Conservation (phyloP, 2,888 invertebrate genomes). For the Polia nebulosa region DNA sequence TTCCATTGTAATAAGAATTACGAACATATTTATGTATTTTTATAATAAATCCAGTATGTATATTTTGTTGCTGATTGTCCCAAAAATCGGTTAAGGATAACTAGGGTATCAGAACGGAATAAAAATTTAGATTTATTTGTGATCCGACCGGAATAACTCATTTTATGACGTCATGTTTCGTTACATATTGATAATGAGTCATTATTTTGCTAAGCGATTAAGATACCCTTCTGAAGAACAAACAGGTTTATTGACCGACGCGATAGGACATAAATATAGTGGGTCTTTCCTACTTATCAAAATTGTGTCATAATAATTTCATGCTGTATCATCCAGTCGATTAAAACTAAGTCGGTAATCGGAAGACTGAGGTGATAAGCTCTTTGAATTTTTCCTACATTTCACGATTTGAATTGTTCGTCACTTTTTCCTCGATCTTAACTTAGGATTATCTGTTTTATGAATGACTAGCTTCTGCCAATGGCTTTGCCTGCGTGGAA, state of each 20-base stretch:
- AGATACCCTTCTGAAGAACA: background rate
- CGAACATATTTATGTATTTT: too few relatives aligned
- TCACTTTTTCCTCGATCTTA: background rate
- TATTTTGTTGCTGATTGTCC: too few relatives aligned
- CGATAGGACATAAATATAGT: background rate
- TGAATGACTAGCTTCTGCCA: too few relatives aligned
- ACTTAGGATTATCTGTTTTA: background rate
- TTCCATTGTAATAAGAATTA: too few relatives aligned
- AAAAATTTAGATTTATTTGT: too few relatives aligned
- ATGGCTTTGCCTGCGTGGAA: too few relatives aligned
- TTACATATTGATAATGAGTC: constrained; percentile 14
- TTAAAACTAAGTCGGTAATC: background rate
- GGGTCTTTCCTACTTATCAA: background rate
- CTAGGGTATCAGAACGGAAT: too few relatives aligned
- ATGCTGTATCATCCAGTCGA: background rate
- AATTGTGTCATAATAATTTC: background rate
- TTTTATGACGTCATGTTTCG: too few relatives aligned
- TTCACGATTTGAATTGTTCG: background rate
- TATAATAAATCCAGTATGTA: too few relatives aligned
- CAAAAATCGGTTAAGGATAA: too few relatives aligned
- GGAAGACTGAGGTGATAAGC: background rate
- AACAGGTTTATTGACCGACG: constrained; percentile 19
- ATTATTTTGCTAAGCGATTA: background rate
- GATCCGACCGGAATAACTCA: too few relatives aligned
- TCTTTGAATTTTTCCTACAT: background rate